Evolutionary conservation across 2,888 invertebrate genomes (phyloP).

Genomic region (Tuta absoluta): DNA sequence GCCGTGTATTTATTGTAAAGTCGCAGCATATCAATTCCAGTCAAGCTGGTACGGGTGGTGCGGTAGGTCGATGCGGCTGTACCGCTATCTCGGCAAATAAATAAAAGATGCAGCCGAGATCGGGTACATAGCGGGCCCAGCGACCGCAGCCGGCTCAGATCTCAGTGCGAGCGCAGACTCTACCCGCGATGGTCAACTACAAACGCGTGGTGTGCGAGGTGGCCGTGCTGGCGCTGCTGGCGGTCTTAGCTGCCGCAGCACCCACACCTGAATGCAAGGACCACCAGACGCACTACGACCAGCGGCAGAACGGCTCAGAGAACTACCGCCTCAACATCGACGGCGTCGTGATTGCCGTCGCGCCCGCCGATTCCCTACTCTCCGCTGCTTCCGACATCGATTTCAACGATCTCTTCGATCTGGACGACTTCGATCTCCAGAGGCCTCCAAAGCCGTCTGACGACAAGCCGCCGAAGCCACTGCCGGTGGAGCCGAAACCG

Average conservation of each 20-base stretch:
- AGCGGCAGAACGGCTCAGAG: slow-evolving; percentile 89
- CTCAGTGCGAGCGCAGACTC: slow-evolving; percentile 63
- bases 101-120: slow-evolving; percentile 77
- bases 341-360: slow-evolving; percentile 84
- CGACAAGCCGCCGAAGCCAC: slow-evolving; percentile 43
- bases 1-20: slow-evolving; percentile 54
- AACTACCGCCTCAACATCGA: slow-evolving; percentile 87
- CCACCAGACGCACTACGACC: slow-evolving; percentile 81
- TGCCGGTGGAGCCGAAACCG: slow-evolving; percentile 39
- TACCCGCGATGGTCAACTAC: slow-evolving; percentile 76
- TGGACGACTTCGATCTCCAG: slow-evolving; percentile 53
- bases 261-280: slow-evolving; percentile 48
- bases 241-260: slow-evolving; percentile 45
- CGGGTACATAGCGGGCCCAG: slow-evolving; percentile 68
- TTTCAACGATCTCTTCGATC: slow-evolving; percentile 61
- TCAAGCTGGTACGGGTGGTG: slow-evolving; percentile 62
- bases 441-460: slow-evolving; percentile 42
- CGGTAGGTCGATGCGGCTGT: slow-evolving; percentile 59
- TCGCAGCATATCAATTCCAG: slow-evolving; percentile 66
- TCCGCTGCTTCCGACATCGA: slow-evolving; percentile 78
- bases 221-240: slow-evolving; percentile 50
- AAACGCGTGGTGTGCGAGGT: slow-evolving; percentile 69
- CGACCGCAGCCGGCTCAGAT: slow-evolving; percentile 46
- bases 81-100: slow-evolving; percentile 79
- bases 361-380: slow-evolving; percentile 83